Base-by-base conservation (phyloP, 2,888 invertebrate species). In the Sycophila texana region DNA sequence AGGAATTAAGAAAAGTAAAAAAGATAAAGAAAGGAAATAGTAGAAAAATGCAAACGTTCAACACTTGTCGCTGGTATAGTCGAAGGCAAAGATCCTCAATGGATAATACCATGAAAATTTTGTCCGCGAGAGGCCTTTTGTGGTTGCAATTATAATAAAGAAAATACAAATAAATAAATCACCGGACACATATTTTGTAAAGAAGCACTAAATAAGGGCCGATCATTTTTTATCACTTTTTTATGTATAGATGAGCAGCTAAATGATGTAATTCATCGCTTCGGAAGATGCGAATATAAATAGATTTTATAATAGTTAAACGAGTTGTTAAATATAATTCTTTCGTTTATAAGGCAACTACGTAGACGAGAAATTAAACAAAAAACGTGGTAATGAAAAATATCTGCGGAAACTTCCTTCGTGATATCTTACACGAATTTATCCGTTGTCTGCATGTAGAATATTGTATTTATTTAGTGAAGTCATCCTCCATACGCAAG, bases 241-340 rank as follows among this genome's bases (percentile, higher is more conserved):
- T 82, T 83, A 83, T 80, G 80, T 80, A 82, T 79, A 81, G 74
- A 82, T 81, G 65, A 74, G 81, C 82, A 83, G 74, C 81, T 82
- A 74, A 79, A 75, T 74, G 66, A 71, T 79, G 76, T 79, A 82
- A 83, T 81, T 74, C 77, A 63, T 47, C 71, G 57, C 81, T 82
- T 78, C 67, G 76, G 74, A 72, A 83, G 71, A 70, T 74, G 63
- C 74, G 65, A 65, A 20, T 63, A 47, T 47, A 65, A 58, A 80
- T 78, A 82, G 74, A 81, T 81, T 81, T 81, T 82, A 80, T 78
- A 77, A 77, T 82, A 82, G 75, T 80, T 74, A 80, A 77, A 70
- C 77, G 65, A 79, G 65, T 81, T 82, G 81, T 82, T 81, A 77
- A 81, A 70, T 75, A 77, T 79, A 57, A 80, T 82, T 65, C 51